phyloP scores from a whole-genome alignment of 2,797 vertebrate species.

The Vultur gryphus region DNA sequence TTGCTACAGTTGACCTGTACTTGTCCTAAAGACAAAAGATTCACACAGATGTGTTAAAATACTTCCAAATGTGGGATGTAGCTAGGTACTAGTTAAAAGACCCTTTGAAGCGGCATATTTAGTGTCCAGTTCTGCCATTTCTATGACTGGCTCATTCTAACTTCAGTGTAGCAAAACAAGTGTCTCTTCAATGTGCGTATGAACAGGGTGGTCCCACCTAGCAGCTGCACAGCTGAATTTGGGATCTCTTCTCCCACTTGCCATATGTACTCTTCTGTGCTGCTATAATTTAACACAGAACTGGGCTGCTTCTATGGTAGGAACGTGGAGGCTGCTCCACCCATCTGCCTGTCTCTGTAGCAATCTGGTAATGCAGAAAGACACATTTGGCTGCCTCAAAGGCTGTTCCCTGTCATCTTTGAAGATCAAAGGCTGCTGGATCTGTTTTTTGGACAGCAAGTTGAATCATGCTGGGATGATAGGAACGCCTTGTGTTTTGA shows the following conservation, averaged over 20 bases:
- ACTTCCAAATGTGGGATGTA: neutral
- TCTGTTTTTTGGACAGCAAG: conserved; percentile 59
- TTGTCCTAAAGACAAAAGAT: neutral
- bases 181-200: neutral
- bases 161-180: neutral
- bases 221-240: conserved; percentile 41
- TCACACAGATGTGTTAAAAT: neutral
- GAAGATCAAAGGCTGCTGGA: conserved; percentile 66
- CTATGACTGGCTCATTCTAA: neutral
- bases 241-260: conserved; percentile 25
- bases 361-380: conserved; percentile 58
- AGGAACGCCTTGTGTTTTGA: conserved; percentile 60
- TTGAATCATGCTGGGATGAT: conserved; percentile 62
- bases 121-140: neutral
- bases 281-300: conserved; percentile 33
- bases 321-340: conserved; percentile 10
- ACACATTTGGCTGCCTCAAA: conserved; percentile 58
- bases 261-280: neutral
- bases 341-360: conserved; percentile 58
- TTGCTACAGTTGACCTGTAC: neutral
- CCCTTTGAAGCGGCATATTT: neutral
- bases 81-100: neutral
- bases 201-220: neutral
- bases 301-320: neutral
- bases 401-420: conserved; percentile 61